Evolutionary conservation across 1,140 invertebrate species (phyloP).

Genomic region (Vanessa tameamea): DNA sequence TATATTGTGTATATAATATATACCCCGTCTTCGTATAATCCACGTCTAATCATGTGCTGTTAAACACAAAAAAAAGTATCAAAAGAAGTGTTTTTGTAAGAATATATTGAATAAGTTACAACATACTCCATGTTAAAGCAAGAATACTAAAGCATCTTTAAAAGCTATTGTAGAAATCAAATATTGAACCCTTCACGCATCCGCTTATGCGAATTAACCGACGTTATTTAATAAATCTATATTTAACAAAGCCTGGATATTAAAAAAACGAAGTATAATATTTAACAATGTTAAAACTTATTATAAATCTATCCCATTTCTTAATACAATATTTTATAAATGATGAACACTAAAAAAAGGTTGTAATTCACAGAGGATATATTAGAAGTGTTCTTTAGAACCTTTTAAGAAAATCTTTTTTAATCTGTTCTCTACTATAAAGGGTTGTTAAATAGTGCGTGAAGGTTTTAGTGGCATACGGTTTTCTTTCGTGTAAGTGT

Average conservation of each 20-base stretch:
- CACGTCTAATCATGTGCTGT: no score
- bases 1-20: no score
- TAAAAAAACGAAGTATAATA: neutral
- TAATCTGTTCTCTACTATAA: constrained; percentile 18
- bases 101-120: no score
- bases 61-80: no score
- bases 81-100: neutral
- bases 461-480: constrained; percentile 49
- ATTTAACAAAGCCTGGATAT: neutral
- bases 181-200: constrained; percentile 13
- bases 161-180: neutral
- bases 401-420: constrained; percentile 12
- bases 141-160: no score
- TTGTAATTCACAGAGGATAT: neutral
- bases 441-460: constrained; percentile 54
- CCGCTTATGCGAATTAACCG: constrained; percentile 7
- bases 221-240: constrained; percentile 5
- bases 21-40: no score
- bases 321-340: constrained; percentile 3
- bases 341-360: neutral
- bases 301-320: neutral
- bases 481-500: constrained; percentile 38
- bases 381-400: constrained; percentile 12
- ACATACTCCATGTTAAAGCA: no score
- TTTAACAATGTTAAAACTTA: constrained; percentile 2